Conservation (phyloP, 2,888 invertebrate genomes). For the Cephalotes varians region DNA sequence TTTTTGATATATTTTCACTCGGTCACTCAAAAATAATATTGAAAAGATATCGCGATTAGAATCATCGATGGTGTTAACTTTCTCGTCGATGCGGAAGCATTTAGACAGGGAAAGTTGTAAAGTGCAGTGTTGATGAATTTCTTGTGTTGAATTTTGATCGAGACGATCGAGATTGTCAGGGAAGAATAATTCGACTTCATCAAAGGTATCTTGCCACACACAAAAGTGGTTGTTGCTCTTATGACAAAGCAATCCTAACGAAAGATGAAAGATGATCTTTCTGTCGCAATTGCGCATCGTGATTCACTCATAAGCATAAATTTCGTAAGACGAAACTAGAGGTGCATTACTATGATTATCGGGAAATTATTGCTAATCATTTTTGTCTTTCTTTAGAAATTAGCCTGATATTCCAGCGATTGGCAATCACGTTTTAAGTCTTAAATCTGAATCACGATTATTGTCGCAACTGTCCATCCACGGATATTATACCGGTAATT, state of each 20-base stretch:
- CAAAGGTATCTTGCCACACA: constrained; percentile 34
- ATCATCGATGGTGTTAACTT: constrained; percentile 54
- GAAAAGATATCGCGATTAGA: constrained; percentile 50
- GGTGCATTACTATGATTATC: constrained; percentile 55
- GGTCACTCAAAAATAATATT: constrained; percentile 37
- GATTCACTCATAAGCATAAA: constrained; percentile 44
- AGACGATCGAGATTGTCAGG: constrained; percentile 42
- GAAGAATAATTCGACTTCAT: constrained; percentile 34
- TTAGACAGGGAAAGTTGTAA: constrained; percentile 53
- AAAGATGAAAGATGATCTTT: constrained; percentile 39
- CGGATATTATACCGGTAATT: constrained; percentile 60
- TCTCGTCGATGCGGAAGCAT: constrained; percentile 53
- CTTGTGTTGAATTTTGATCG: constrained; percentile 48
- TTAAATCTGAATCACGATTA: constrained; percentile 53
- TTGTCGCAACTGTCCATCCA: constrained; percentile 62
- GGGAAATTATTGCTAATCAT: constrained; percentile 60
- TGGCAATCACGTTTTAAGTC: constrained; percentile 56
- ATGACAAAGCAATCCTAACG: constrained; percentile 36
- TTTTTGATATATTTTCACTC: constrained; percentile 10
- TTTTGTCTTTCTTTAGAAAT: neutral
- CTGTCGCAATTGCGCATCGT: constrained; percentile 31
- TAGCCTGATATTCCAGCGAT: constrained; percentile 31
- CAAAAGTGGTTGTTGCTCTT: constrained; percentile 22
- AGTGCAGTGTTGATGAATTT: constrained; percentile 37
- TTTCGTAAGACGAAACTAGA: constrained; percentile 39